Evolutionary conservation across 2,113 vertebrate genomes (phyloP).

Genomic region (Tapirus terrestris): DNA sequence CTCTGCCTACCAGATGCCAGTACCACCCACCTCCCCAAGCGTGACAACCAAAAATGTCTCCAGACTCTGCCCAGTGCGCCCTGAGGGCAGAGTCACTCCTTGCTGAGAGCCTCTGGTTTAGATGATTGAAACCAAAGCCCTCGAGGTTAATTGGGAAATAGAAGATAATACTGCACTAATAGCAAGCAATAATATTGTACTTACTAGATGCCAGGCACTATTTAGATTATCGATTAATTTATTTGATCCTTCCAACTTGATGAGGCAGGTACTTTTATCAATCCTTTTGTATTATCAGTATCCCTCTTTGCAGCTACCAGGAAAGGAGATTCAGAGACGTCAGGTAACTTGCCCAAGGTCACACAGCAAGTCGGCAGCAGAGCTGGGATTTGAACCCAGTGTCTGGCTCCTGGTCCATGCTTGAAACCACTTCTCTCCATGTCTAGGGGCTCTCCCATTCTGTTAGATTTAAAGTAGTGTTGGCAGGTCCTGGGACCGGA

Average conservation of each 20-base stretch:
- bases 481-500: background rate
- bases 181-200: fast-evolving
- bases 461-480: fast-evolving
- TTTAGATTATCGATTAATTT: no score
- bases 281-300: background rate
- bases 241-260: background rate
- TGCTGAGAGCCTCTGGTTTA: background rate
- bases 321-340: background rate
- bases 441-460: background rate
- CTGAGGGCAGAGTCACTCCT: background rate
- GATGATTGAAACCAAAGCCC: background rate
- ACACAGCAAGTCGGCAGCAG: background rate
- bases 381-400: background rate
- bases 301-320: background rate
- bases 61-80: background rate
- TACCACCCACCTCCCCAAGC: fast-evolving
- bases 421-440: background rate
- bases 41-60: background rate
- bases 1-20: background rate
- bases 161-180: fast-evolving
- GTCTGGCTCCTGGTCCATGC: background rate
- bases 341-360: background rate
- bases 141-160: background rate
- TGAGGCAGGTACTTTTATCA: background rate
- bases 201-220: background rate